Base-by-base conservation (phyloP, 2,888 invertebrate genomes). In the Pristionchus exspectatus region DNA sequence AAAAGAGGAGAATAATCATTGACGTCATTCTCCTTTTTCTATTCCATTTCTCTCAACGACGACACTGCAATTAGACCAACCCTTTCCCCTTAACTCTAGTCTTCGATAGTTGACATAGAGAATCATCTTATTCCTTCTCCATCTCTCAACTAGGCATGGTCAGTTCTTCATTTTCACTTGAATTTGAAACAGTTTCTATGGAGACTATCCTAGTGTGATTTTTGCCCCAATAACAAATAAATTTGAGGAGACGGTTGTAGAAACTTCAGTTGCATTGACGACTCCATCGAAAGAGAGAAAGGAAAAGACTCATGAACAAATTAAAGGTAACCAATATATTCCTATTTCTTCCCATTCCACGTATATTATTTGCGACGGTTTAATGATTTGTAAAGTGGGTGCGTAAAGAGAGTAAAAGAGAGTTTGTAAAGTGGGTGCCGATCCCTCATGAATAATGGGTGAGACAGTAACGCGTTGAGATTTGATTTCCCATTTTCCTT, bases 231-330 rank as follows among this genome's bases (percentile, higher is more conserved):
- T 69, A 21, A 27, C 30, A 33, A 24, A 74, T 30, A 2, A 2
- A 21, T 38, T 74, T 74, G 21, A 74, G 74, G 74, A 74, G 74
- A 74, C 74, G 16, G 74, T 74, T 21, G 74, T 74, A 5, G 74
- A 74, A 30, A 74, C 74, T 5, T 33, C 74, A 10, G 30, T 30
- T 21, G 74, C 74, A n/a, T 66, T 66, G 74, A 21, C 21, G 33
- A 24, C 74, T 27, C n/a, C 27, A 14, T 12, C 12, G 38, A 27
- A 74, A 21, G 30, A 18, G 5, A 38, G 74, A 21, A 38, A 30
- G 74, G 38, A 74, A 30, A 30, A 38, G 38, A 74, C 74, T 38
- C 30, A 38, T 21, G 38, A 74, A 27, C 74, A 74, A 33, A 74
- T 74, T 18, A 74, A 74, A 38, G 74, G 74, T 74, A 66, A 9